Percentiles rank a stretch among this genome's conserved stretches.
These are phyloP conservation scores for Alethe castanea DNA, from an alignment of 2,113 vertebrate species.

Conservation along the genomic window DNA sequence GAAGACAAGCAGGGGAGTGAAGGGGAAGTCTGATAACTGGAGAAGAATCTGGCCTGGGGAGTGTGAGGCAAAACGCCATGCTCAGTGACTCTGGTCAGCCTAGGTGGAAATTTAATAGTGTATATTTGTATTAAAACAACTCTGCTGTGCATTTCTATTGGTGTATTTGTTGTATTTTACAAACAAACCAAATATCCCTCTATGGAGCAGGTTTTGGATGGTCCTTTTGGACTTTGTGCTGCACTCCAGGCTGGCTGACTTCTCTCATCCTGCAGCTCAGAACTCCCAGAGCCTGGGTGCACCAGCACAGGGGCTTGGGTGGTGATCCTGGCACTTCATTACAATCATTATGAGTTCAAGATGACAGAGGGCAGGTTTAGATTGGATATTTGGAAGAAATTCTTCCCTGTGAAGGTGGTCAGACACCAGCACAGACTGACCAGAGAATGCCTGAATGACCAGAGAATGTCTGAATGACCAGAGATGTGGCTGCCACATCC, in stretches of 20 bases:
- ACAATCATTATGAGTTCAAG: not conserved
- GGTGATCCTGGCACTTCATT: not conserved
- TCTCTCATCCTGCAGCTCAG: not conserved
- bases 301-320: not conserved
- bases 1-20: not conserved
- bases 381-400: not conserved
- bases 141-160: not conserved
- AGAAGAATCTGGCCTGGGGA: not conserved
- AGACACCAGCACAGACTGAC: not conserved
- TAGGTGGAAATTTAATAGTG: not conserved
- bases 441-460: not conserved
- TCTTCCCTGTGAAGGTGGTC: not conserved
- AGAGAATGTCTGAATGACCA: not conserved
- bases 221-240: not conserved
- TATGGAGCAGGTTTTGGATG: not conserved
- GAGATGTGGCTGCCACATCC: not conserved
- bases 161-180: not conserved
- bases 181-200: not conserved
- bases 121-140: not conserved
- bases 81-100: not conserved
- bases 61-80: rapidly evolving
- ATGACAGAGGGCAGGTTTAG: not conserved
- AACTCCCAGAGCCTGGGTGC: not conserved
- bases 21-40: not conserved
- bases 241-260: not conserved